These are phyloP conservation scores for Crematogaster levior DNA, from an alignment of 2,888 invertebrate species.

Conservation along the genomic window DNA sequence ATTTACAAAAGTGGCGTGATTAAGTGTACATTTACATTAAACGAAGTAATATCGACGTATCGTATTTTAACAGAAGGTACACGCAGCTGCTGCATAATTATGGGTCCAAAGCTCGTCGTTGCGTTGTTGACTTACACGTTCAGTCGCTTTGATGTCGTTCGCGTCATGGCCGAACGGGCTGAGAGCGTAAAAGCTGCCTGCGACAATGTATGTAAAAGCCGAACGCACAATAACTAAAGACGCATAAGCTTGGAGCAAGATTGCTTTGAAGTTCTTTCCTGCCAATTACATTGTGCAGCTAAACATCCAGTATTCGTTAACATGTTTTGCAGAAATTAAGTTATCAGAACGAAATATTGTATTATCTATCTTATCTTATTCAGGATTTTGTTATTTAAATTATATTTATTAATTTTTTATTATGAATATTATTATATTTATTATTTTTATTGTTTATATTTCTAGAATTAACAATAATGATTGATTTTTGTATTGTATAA, in stretches of 20 bases:
- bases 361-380: neutral
- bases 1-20: slow-evolving; percentile 25
- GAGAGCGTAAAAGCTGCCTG: slow-evolving; percentile 40
- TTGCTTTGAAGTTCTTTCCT: slow-evolving; percentile 47
- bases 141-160: slow-evolving; percentile 50
- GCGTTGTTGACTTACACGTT: slow-evolving; percentile 53
- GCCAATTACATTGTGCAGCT: slow-evolving; percentile 13
- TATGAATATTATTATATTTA: no score
- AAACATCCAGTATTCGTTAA: slow-evolving; percentile 31
- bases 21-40: slow-evolving; percentile 28
- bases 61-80: slow-evolving; percentile 33
- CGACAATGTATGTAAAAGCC: slow-evolving; percentile 45
- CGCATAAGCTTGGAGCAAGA: slow-evolving; percentile 51
- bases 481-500: neutral
- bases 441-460: neutral
- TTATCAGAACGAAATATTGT: neutral
- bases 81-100: slow-evolving; percentile 46
- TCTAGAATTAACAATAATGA: neutral
- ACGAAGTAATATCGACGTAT: slow-evolving; percentile 22
- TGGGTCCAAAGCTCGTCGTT: slow-evolving; percentile 51
- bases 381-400: neutral
- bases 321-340: neutral
- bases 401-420: no score
- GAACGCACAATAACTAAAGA: slow-evolving; percentile 54
- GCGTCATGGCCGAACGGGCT: slow-evolving; percentile 41